Base-by-base conservation (phyloP, 2,888 invertebrate species). In the Ophioninae sp. region DNA sequence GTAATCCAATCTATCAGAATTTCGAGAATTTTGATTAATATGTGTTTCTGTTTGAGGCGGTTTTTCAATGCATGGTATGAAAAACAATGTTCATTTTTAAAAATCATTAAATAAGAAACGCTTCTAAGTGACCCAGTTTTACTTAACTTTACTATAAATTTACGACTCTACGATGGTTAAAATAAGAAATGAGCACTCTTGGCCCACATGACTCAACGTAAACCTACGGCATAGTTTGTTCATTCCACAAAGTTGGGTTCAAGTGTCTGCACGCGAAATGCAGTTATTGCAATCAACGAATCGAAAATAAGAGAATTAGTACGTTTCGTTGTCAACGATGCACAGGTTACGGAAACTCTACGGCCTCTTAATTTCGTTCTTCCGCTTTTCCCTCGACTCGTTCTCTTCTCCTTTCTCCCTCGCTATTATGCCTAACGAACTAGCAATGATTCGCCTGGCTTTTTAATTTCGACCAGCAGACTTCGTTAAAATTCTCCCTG, bases 361-460 rank as follows among this genome's bases (percentile, higher is more conserved):
- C 56, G 30, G 51, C 39, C 72, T 69, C 44, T 79, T 58, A 58
- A 23, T 61, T 64, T 71, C 37, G 39, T 72, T 65, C 44, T 72
- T 30, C 58, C n/a, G 10, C 71, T 41, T 23, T n/a, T 20, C 13
- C 51, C 20, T 63, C 22, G 68, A 69, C 64, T 63, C 13, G 13
- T 51, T 74, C 51, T 41, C 22, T 30, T 30, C n/a, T 64, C 74
- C n/a, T 79, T 23, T 23, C 39, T 30, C 41, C 69, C 68, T 65
- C 39, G 17, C 58, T 59, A 79, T 59, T 39, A 58, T 79, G 65
- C 65, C 72, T 79, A 79, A 79, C 79, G 79, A 79, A 79, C 79
- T 79, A 65, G 79, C 72, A 79, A 79, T 72, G 72, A 79, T 79
- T 79, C 72, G 72, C 79, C 44, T 72, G 65, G 72, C 79, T 58